Evolutionary conservation across 2,888 invertebrate species (phyloP).

Genomic region (Polyploca ridens): DNA sequence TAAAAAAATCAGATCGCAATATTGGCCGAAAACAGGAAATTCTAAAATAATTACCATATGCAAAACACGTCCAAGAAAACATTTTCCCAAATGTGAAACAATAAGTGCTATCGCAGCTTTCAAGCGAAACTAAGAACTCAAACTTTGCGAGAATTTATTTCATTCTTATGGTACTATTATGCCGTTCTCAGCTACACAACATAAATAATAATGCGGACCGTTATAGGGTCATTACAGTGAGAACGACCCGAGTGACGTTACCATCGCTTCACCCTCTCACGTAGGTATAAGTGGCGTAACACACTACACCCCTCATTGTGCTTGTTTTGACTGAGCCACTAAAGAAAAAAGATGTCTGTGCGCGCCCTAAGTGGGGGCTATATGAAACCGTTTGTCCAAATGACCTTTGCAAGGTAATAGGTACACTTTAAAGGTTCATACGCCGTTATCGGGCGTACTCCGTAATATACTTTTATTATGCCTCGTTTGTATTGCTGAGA

Average conservation of each 20-base stretch:
- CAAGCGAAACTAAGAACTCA: constrained; percentile 74
- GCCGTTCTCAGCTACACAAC: constrained; percentile 82
- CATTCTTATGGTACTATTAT: constrained; percentile 82
- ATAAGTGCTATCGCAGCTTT: constrained; percentile 75
- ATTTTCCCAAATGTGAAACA: constrained; percentile 72
- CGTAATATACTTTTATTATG: constrained; percentile 11
- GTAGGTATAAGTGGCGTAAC: constrained; percentile 31
- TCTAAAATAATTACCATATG: constrained; percentile 52
- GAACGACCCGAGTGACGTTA: constrained; percentile 71
- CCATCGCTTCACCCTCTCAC: constrained; percentile 43
- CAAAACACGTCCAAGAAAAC: constrained; percentile 63
- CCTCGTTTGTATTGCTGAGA: background rate
- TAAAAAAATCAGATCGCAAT: background rate
- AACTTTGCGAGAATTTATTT: constrained; percentile 80
- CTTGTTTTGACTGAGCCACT: constrained; percentile 43
- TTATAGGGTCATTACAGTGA: constrained; percentile 81
- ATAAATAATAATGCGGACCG: constrained; percentile 82
- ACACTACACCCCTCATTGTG: constrained; percentile 28
- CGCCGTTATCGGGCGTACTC: constrained; percentile 9
- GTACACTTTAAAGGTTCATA: constrained; percentile 15
- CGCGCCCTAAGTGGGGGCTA: constrained; percentile 22
- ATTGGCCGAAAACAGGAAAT: constrained; percentile 25
- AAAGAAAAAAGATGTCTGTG: constrained; percentile 32
- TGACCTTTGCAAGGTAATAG: constrained; percentile 33
- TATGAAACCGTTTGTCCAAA: constrained; percentile 33